Base-by-base conservation (phyloP, 2,888 invertebrate species). In the Drosophila formosana region DNA sequence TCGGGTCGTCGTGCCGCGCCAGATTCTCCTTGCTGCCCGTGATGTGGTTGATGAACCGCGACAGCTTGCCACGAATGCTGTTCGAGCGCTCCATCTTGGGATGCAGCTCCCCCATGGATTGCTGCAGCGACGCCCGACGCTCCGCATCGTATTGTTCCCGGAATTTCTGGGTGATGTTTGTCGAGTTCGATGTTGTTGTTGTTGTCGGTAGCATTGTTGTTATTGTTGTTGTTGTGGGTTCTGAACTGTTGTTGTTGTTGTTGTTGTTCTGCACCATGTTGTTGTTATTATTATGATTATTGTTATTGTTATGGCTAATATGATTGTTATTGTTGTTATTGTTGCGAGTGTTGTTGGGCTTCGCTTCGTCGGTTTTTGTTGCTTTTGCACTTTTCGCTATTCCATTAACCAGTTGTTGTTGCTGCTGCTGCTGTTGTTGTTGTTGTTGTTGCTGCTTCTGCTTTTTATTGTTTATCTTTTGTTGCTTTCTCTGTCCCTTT, bases 401-500 rank as follows among this genome's bases (percentile, higher is more conserved):
- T 85, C 82, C 67, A 90, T 86, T 77, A 78, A 79, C 26, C 90
- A 88, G 56, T 25, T 57, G 66, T 4, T 75, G 73, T 53, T 75
- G 71, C 23, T 70, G 46, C 5, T 67, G 75, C 34, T 90, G 90
- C 39, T 85, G 63, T 0, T 53, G 70, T 7, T 58, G 72, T n/a
- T 74, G 52, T 25, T 75, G 78, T 11, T 74, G 88, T 23, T 80
- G 80, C 50, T 84, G 68, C 41, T 73, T 69, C 45, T 82, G 88
- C 65, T 90, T 90, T 65, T 87, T 89, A 66, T 88, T 91, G 60
- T 75, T 82, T 49, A 84, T 75, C 70, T 88, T 93, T 66, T 93
- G 90, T 66, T 91, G 92, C 88, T 93, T 93, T 86, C 92, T 93
- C 56, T 93, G 93, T 62, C 92, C 92, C 91, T 74, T 92, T 90